These are phyloP conservation scores for Ophonus ardosiacus DNA, from an alignment of 2,888 invertebrate genomes.

Conservation along the genomic window DNA sequence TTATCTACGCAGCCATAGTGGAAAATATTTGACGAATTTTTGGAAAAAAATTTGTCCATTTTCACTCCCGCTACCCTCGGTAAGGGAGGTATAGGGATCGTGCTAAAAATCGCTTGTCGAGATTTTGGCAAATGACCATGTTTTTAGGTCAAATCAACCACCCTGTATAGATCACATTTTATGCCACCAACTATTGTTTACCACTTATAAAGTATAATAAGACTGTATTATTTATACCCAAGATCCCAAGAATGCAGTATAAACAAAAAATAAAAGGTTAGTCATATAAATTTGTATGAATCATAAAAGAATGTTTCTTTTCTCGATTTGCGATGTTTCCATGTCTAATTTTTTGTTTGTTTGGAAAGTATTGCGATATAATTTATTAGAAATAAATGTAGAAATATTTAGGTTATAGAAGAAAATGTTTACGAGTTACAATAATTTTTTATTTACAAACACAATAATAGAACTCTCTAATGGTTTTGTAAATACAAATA, in stretches of 20 bases:
- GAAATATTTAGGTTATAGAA: neutral
- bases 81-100: too few species aligned
- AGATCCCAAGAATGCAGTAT: constrained; percentile 23
- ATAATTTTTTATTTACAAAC: neutral
- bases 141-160: too few species aligned
- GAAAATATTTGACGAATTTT: too few species aligned
- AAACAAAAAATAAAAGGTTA: constrained; percentile 22
- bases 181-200: neutral
- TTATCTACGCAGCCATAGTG: too few species aligned
- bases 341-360: neutral
- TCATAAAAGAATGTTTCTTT: constrained; percentile 27
- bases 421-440: neutral
- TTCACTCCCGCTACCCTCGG: too few species aligned
- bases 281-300: constrained; percentile 36
- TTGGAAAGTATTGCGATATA: neutral
- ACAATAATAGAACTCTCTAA: too few species aligned
- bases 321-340: constrained; percentile 7
- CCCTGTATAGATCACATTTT: neutral
- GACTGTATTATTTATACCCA: constrained; percentile 1
- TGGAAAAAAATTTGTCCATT: too few species aligned
- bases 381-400: neutral
- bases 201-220: neutral
- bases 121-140: too few species aligned
- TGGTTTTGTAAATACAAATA: too few species aligned
- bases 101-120: too few species aligned